These are phyloP conservation scores for Pangasius larnaudii DNA, from an alignment of 2,797 vertebrate genomes.

Conservation along the genomic window DNA sequence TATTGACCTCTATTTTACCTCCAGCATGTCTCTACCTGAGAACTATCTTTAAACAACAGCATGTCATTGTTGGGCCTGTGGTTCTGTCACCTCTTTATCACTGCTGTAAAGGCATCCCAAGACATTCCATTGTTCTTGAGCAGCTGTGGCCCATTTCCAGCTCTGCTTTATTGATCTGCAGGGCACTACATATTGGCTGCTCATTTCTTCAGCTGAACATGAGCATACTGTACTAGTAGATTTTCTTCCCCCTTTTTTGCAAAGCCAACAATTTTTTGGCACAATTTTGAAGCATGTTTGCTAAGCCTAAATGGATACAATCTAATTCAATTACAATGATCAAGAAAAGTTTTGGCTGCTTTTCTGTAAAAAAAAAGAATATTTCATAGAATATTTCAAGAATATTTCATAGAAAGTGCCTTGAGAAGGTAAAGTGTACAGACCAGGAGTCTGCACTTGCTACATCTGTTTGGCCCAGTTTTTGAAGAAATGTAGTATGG, in stretches of 20 bases:
- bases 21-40: slow-evolving; percentile 38
- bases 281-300: not conserved
- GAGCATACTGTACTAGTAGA: not conserved
- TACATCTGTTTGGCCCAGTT: not conserved
- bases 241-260: not conserved
- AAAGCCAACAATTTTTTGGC: not conserved
- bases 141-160: slow-evolving; percentile 32
- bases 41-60: slow-evolving; percentile 43
- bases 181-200: slow-evolving; percentile 9
- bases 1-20: slow-evolving; percentile 39
- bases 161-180: slow-evolving; percentile 46
- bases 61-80: slow-evolving; percentile 31
- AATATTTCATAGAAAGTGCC: not conserved
- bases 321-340: not conserved
- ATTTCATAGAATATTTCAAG: not conserved
- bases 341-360: not conserved
- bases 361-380: not conserved
- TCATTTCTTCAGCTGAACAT: not conserved
- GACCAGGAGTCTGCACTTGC: not conserved
- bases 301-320: not conserved
- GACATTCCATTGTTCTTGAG: slow-evolving; percentile 41
- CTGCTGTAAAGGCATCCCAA: slow-evolving; percentile 51
- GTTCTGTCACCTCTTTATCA: slow-evolving; percentile 41
- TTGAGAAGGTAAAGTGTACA: not conserved
- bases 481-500: not conserved